phyloP scores from a whole-genome alignment of 2,797 vertebrate species.

The Labeo calbasu region DNA sequence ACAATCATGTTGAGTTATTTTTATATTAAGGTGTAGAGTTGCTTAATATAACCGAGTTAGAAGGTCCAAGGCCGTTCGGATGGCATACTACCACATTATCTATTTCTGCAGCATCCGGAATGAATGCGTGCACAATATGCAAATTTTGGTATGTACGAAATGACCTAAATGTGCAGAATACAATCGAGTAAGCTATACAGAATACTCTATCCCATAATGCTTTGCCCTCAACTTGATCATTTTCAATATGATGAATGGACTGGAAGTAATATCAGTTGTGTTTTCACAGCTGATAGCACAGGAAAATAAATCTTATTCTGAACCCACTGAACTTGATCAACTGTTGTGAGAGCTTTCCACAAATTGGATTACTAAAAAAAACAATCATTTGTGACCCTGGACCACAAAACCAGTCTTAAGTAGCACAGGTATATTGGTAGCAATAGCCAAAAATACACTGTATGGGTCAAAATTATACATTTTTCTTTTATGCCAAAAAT shows the following conservation, averaged over 20 bases:
- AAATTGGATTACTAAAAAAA: neutral
- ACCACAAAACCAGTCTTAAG: neutral
- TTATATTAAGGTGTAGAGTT: constrained; percentile 29
- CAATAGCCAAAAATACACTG: too few relatives aligned
- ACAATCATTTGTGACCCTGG: too few relatives aligned
- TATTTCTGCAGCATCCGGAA: neutral
- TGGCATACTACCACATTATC: neutral
- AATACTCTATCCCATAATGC: neutral
- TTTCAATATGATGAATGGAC: neutral
- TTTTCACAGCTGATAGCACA: neutral
- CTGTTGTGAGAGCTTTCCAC: neutral
- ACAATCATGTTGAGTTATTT: constrained; percentile 35
- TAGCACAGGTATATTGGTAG: too few relatives aligned
- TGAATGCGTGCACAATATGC: neutral
- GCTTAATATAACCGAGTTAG: constrained; percentile 14
- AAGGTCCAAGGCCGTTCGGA: neutral
- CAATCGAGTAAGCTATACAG: neutral
- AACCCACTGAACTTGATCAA: neutral
- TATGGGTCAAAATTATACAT: too few relatives aligned
- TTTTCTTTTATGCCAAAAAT: too few relatives aligned
- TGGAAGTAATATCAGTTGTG: neutral
- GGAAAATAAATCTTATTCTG: neutral
- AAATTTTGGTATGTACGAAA: neutral
- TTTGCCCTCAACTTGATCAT: neutral
- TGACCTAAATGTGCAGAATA: constrained; percentile 5